Conservation (phyloP, 2,797 vertebrate genomes). For the Oreortyx pictus region DNA sequence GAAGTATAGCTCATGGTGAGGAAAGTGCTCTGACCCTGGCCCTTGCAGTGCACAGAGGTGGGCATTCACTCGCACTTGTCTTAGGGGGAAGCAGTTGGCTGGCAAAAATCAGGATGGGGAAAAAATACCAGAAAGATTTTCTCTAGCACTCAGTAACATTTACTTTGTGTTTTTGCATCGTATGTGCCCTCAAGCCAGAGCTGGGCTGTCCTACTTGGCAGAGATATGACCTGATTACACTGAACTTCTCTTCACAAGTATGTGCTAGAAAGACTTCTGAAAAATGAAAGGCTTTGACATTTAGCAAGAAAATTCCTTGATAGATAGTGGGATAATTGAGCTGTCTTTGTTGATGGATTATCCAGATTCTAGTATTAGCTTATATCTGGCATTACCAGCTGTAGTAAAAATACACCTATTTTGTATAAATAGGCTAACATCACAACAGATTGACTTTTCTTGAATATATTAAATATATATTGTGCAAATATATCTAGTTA, state of each 20-base stretch:
- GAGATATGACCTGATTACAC: background rate
- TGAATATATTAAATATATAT: background rate
- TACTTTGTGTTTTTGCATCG: background rate
- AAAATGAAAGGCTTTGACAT: background rate
- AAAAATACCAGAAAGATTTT: background rate
- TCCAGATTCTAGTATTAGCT: background rate
- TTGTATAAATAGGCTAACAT: background rate
- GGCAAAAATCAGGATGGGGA: background rate
- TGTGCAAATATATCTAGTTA: background rate
- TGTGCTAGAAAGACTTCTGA: background rate
- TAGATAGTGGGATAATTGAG: background rate
- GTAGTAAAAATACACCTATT: background rate
- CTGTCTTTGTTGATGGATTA: background rate
- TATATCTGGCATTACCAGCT: background rate
- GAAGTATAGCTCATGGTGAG: background rate
- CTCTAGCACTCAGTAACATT: background rate
- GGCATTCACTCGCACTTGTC: background rate
- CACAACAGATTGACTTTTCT: background rate
- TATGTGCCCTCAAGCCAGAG: background rate
- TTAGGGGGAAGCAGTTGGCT: background rate
- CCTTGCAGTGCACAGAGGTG: accelerated
- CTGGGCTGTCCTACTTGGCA: background rate
- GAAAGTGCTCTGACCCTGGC: background rate
- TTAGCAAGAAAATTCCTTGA: background rate
- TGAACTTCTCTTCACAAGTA: background rate